A percentile compares a stretch with the other conserved stretches of the same genome.
Evolutionary conservation across 2,888 invertebrate genomes (phyloP).

Genomic region (Melieria omissa): DNA sequence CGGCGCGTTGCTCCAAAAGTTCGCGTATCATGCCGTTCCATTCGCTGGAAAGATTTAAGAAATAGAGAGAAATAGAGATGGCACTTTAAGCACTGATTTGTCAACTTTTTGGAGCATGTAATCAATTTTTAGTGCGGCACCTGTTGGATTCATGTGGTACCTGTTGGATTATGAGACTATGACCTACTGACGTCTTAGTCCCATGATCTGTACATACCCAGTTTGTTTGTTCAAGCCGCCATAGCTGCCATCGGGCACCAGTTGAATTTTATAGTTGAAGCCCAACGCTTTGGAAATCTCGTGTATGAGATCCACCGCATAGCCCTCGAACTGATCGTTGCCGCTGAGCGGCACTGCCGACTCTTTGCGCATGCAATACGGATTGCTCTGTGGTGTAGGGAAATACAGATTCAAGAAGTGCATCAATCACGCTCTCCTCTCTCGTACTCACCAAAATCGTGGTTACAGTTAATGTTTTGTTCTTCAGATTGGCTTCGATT

Average conservation of each 20-base stretch:
- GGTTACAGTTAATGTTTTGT: slow-evolving; percentile 91
- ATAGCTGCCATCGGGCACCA: slow-evolving; percentile 87
- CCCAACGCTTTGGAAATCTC: slow-evolving; percentile 89
- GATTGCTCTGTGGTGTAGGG: slow-evolving; percentile 78
- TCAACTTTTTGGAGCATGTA: too few species aligned
- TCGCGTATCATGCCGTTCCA: slow-evolving; percentile 94
- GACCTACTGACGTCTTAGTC: too few species aligned
- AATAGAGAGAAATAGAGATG: background rate
- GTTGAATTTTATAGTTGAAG: slow-evolving; percentile 87
- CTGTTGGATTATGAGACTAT: too few species aligned
- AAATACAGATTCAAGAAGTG: background rate
- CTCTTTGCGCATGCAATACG: slow-evolving; percentile 94
- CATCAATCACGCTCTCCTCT: background rate
- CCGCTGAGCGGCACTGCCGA: slow-evolving; percentile 85
- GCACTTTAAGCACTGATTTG: too few species aligned
- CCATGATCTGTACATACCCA: slow-evolving; percentile 50
- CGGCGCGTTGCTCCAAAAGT: slow-evolving; percentile 88
- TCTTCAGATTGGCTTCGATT: slow-evolving; percentile 89
- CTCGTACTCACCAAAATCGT: slow-evolving; percentile 83
- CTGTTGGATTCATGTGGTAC: too few species aligned
- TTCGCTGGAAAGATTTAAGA: slow-evolving; percentile 70
- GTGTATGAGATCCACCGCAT: slow-evolving; percentile 92
- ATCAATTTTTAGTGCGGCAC: too few species aligned
- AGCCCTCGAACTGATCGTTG: slow-evolving; percentile 94
- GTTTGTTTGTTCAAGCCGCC: slow-evolving; percentile 84